Conservation (phyloP, 2,113 vertebrate genomes). For the Mugil cephalus region DNA sequence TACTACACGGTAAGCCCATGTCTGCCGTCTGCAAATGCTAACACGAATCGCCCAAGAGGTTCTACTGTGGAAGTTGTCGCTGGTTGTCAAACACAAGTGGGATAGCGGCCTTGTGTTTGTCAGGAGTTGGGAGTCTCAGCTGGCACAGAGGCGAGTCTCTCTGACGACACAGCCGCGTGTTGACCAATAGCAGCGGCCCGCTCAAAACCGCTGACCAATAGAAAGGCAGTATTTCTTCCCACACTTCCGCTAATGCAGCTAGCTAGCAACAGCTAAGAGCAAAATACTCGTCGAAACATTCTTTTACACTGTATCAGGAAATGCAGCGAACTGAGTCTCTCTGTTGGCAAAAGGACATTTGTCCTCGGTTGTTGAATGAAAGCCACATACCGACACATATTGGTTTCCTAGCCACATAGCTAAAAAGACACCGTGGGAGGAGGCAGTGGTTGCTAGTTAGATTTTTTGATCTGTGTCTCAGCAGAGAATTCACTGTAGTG, state of each 20-base stretch:
- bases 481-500: neutral
- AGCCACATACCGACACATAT: neutral
- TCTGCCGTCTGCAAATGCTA: neutral
- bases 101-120: slow-evolving; percentile 75
- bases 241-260: slow-evolving; percentile 52
- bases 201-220: slow-evolving; percentile 66
- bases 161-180: slow-evolving; percentile 34
- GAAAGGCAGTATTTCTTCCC: neutral
- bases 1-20: slow-evolving; percentile 94
- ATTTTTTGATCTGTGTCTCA: neutral
- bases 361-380: neutral
- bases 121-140: slow-evolving; percentile 82
- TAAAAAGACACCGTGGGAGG: slow-evolving; percentile 10
- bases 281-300: neutral
- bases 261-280: slow-evolving; percentile 45
- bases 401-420: neutral
- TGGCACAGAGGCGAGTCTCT: slow-evolving; percentile 68
- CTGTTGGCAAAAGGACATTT: neutral
- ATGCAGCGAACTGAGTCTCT: neutral
- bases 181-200: slow-evolving; percentile 59
- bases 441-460: slow-evolving; percentile 6
- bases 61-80: slow-evolving; percentile 14
- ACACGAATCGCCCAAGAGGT: accelerated
- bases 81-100: slow-evolving; percentile 29
- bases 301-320: accelerated